Evolutionary conservation across 2,113 vertebrate genomes (phyloP).

Genomic region (Colinus virginianus): DNA sequence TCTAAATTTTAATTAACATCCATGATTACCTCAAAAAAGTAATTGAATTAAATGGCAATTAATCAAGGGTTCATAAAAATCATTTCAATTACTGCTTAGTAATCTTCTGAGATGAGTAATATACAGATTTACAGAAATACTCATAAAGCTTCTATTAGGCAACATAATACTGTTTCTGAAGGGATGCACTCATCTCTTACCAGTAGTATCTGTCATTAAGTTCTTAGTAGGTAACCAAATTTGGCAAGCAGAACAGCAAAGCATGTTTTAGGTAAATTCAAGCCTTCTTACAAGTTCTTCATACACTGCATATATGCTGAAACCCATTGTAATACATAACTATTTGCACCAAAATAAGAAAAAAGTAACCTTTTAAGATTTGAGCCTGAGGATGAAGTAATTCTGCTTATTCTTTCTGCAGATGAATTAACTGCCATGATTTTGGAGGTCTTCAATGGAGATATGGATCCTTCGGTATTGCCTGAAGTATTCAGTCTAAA

Average conservation of each 20-base stretch:
- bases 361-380: constrained; percentile 82
- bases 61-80: background rate
- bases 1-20: background rate
- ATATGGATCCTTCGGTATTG: constrained; percentile 75
- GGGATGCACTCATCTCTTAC: background rate
- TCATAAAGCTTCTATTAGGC: background rate
- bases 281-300: background rate
- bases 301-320: background rate
- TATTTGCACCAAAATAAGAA: constrained; percentile 17
- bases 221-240: background rate
- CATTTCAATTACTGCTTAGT: background rate
- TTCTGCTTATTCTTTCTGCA: constrained; percentile 85
- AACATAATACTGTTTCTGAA: background rate
- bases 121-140: background rate
- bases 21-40: background rate
- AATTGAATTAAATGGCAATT: background rate
- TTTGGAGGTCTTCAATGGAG: constrained; percentile 86
- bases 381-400: constrained; percentile 72
- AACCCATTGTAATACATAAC: background rate
- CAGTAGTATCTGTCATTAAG: background rate
- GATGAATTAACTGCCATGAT: constrained; percentile 79
- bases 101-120: background rate
- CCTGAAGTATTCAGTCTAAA: constrained; percentile 80
- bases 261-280: background rate
- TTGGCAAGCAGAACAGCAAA: background rate